A percentile compares a stretch with the other conserved stretches of the same genome.
These are phyloP conservation scores for Catamblyrhynchus diadema DNA, from an alignment of 2,797 vertebrate species.

Conservation along the genomic window DNA sequence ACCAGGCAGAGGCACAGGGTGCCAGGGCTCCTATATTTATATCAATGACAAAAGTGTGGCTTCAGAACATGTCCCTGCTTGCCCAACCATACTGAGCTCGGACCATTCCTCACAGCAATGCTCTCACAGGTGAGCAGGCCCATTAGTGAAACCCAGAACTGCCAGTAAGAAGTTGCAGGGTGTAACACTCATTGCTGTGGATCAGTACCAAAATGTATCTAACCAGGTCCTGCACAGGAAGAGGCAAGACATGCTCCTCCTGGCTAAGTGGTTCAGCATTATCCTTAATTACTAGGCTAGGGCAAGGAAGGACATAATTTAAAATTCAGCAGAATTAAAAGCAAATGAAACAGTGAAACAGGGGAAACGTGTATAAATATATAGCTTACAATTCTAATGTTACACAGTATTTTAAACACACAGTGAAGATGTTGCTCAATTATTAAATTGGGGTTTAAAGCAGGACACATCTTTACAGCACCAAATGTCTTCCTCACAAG, in stretches of 20 bases:
- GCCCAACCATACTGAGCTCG: neutral
- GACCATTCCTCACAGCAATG: neutral
- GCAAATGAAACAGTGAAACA: neutral
- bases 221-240: neutral
- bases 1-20: rapidly evolving
- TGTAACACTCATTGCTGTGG: neutral
- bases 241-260: neutral
- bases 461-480: neutral
- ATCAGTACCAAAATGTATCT: neutral
- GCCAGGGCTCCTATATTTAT: neutral
- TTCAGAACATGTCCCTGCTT: neutral
- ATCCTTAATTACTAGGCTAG: neutral
- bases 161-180: neutral
- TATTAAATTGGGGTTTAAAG: neutral
- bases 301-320: neutral
- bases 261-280: neutral
- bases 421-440: neutral
- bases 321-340: neutral
- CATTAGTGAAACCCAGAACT: neutral
- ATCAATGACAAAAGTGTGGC: rapidly evolving
- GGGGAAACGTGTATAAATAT: neutral
- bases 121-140: neutral
- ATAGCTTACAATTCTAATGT: neutral
- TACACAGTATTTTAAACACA: neutral
- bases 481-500: neutral